Base-by-base conservation (phyloP, 1,140 invertebrate species). In the Spodoptera frugiperda region DNA sequence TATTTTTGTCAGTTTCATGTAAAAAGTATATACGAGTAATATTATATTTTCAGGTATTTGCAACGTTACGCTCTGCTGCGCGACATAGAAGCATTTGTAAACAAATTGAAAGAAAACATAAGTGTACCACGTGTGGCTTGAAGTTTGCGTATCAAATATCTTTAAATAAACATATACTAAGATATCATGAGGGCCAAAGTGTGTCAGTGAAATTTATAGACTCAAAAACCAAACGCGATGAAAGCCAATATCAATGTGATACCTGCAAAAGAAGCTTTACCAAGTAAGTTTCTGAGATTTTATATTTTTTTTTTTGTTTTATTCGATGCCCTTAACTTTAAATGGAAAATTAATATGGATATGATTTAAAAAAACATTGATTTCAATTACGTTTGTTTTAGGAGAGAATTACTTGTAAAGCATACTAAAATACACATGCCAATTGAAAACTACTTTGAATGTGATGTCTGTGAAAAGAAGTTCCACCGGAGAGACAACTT, bases 401-500 rank as follows among this genome's bases (percentile, higher is more conserved):
- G 89, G 55, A 90, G 94, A 74, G 94, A 95, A 74, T 89, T 94
- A 78, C 87, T 95, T 0, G 90, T 90, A 10, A 94, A 94, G 51
- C 95, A 95, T 80, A 87, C 85, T 14, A 94, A 93, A 44, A 85
- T 92, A 44, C 95, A 95, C 73, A 87, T 91, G 76, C 89, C 91
- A 0, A 83, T 88, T 25, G 89, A 89, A 11, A 95, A 95, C 76
- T 84, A 87, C 21, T 95, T 94, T 73, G 91, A 95, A 77, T 95
- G 95, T 70, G 89, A 93, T 25, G 84, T 94, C 5, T 95, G 95
- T 74, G 88, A 94, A 14, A 92, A 94, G 61, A 95, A 94, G 81
- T 95, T 95, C 61, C 93, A 94, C 75, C 92, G 95, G 11, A 94
- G 93, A 75, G 94, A 95, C 78, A 94, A 94, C 83, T 85, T 94